A percentile compares a stretch with the other conserved stretches of the same genome.
Evolutionary conservation across 1,140 invertebrate genomes (phyloP).

Genomic region (Harpegnathos saltator): DNA sequence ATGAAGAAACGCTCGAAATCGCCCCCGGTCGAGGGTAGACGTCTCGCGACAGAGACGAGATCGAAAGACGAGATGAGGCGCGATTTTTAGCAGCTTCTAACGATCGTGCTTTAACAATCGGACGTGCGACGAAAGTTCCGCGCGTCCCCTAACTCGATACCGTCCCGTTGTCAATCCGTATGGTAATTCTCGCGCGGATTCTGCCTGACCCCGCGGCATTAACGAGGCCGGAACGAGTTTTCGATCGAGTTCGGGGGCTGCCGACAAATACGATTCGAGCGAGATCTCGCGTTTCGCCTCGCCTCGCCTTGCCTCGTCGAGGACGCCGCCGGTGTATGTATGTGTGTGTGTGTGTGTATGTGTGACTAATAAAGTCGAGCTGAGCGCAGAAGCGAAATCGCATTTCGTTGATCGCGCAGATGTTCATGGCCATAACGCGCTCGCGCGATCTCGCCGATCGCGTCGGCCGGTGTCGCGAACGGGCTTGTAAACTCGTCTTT

Average conservation of each 20-base stretch:
- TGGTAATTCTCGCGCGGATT: constrained; percentile 66
- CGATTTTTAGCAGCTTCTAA: neutral
- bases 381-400: constrained; percentile 62
- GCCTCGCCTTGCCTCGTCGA: constrained; percentile 52
- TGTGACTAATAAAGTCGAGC: constrained; percentile 71
- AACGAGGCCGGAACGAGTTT: constrained; percentile 72
- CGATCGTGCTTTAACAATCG: neutral
- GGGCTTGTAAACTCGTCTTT: too few species aligned
- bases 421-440: constrained; percentile 55
- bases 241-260: constrained; percentile 60
- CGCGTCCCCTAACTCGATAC: constrained; percentile 44
- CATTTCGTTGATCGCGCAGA: constrained; percentile 70
- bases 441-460: constrained; percentile 18
- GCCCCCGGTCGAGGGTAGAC: too few species aligned
- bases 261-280: constrained; percentile 69
- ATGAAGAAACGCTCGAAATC: too few species aligned
- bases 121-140: neutral
- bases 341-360: too few species aligned
- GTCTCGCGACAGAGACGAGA: too few species aligned
- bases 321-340: too few species aligned
- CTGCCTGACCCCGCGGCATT: constrained; percentile 69
- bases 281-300: constrained; percentile 63
- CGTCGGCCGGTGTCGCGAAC: too few species aligned
- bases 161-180: constrained; percentile 62
- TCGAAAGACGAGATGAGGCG: neutral